Conservation (phyloP, 2,797 vertebrate species). For the Lophius americanus region DNA sequence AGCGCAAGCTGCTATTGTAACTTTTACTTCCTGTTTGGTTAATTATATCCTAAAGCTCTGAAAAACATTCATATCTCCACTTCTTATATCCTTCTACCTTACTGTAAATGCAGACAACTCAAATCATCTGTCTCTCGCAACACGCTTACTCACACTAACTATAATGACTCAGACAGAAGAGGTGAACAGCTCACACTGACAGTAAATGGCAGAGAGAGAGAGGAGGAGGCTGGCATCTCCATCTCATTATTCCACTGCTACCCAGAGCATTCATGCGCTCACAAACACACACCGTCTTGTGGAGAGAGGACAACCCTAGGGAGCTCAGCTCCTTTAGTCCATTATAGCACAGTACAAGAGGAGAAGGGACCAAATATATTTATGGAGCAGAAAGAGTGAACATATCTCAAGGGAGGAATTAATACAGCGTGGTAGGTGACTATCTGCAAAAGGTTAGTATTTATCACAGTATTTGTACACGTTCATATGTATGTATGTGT, state of each 20-base stretch:
- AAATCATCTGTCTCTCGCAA: slow-evolving; percentile 8
- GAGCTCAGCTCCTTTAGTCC: slow-evolving; percentile 21
- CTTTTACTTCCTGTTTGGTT: slow-evolving; percentile 3
- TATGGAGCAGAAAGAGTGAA: slow-evolving; percentile 15
- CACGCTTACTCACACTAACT: slow-evolving; percentile 67
- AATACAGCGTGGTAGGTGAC: slow-evolving; percentile 21
- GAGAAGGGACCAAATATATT: slow-evolving; percentile 12
- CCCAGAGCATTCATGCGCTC: slow-evolving; percentile 30
- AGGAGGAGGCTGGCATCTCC: slow-evolving; percentile 49
- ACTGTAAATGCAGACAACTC: slow-evolving; percentile 20
- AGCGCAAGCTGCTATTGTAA: background rate
- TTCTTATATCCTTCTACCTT: slow-evolving; percentile 7
- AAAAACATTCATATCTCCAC: background rate
- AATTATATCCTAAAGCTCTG: slow-evolving; percentile 5
- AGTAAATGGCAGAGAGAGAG: slow-evolving; percentile 49
- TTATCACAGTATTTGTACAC: slow-evolving; percentile 2
- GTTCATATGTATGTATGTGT: background rate
- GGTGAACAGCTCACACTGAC: slow-evolving; percentile 63
- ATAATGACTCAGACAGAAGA: slow-evolving; percentile 60
- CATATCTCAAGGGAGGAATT: slow-evolving; percentile 39
- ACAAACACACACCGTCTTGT: slow-evolving; percentile 28
- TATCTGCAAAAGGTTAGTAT: slow-evolving; percentile 60
- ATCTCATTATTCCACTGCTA: slow-evolving; percentile 60
- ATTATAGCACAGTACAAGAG: background rate
- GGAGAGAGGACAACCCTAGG: slow-evolving; percentile 36